Evolutionary conservation across 1,140 invertebrate species (phyloP).

Genomic region (Pseudomyrmex cubaensis): DNA sequence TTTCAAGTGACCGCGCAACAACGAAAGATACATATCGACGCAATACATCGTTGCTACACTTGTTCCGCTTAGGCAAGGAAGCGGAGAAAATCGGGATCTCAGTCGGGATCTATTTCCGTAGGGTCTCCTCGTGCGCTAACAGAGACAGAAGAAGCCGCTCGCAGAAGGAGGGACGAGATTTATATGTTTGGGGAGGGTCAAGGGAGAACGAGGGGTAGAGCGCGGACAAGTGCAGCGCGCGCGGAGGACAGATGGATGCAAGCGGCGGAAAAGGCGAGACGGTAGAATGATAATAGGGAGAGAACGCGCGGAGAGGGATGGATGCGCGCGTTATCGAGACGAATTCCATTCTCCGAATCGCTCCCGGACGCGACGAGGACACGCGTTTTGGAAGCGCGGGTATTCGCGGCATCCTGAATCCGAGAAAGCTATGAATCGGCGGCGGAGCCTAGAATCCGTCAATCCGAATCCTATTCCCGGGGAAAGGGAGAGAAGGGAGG

Average conservation of each 20-base stretch:
- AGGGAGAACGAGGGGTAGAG: constrained; percentile 77
- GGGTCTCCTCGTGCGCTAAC: constrained; percentile 45
- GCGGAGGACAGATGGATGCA: constrained; percentile 75
- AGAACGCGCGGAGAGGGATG: not conserved
- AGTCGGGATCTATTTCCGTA: constrained; percentile 69
- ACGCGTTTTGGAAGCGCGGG: constrained; percentile 12
- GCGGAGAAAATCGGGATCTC: constrained; percentile 57
- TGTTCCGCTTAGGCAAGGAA: constrained; percentile 62
- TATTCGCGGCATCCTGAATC: constrained; percentile 47
- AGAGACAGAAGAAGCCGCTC: constrained; percentile 49
- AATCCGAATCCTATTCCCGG: not conserved
- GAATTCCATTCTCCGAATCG: constrained; percentile 53
- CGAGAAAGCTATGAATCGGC: constrained; percentile 28
- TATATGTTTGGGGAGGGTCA: constrained; percentile 81
- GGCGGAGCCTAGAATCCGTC: constrained; percentile 27
- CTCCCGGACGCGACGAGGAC: constrained; percentile 42
- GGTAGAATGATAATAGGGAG: not conserved
- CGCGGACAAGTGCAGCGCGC: constrained; percentile 78
- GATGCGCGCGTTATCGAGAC: constrained; percentile 51
- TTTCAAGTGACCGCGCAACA: not conserved
- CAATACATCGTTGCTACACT: constrained; percentile 59
- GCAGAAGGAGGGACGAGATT: constrained; percentile 71
- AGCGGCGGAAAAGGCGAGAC: constrained; percentile 34
- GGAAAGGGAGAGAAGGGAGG: not conserved
- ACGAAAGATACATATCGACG: not conserved